Evolutionary conservation across 2,113 vertebrate species (phyloP).

Genomic region (Labrus mixtus): DNA sequence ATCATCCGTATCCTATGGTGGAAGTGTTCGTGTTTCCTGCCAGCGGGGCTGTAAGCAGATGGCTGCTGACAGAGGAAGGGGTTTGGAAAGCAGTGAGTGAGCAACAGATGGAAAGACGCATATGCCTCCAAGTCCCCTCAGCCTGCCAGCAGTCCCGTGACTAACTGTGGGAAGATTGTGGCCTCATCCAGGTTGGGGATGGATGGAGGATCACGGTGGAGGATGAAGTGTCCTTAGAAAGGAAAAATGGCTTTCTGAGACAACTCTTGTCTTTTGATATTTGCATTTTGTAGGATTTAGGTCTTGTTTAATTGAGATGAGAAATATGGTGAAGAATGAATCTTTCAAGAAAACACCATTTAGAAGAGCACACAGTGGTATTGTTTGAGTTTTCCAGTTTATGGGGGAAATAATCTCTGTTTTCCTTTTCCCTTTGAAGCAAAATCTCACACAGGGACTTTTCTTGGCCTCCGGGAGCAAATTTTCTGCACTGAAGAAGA

Average conservation of each 20-base stretch:
- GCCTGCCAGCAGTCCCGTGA: constrained; percentile 84
- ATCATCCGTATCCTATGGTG: constrained; percentile 70
- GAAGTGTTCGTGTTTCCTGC: constrained; percentile 80
- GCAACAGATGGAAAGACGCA: constrained; percentile 85
- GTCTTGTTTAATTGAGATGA: constrained; percentile 48
- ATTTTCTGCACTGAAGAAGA: constrained; percentile 48
- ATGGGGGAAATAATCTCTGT: constrained; percentile 15
- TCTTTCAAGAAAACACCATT: background rate
- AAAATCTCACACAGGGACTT: constrained; percentile 44
- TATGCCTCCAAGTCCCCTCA: constrained; percentile 81
- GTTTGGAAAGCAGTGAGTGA: constrained; percentile 80
- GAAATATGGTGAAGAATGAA: constrained; percentile 19
- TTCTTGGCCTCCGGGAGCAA: constrained; percentile 35
- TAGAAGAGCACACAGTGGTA: too few relatives aligned
- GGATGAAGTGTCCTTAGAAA: constrained; percentile 64
- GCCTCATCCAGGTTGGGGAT: constrained; percentile 74
- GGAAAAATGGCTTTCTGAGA: constrained; percentile 50
- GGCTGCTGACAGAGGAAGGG: constrained; percentile 82
- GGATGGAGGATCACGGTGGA: constrained; percentile 55
- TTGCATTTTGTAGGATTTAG: constrained; percentile 20
- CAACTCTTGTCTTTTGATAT: constrained; percentile 50
- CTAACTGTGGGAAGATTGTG: constrained; percentile 81
- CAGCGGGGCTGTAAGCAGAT: constrained; percentile 85
- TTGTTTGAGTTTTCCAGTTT: constrained; percentile 29
- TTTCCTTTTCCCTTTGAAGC: constrained; percentile 37